Evolutionary conservation across 2,113 vertebrate species (phyloP), one percentile per base, ranked within the genome.

Genomic region (Centropristis striata): DNA sequence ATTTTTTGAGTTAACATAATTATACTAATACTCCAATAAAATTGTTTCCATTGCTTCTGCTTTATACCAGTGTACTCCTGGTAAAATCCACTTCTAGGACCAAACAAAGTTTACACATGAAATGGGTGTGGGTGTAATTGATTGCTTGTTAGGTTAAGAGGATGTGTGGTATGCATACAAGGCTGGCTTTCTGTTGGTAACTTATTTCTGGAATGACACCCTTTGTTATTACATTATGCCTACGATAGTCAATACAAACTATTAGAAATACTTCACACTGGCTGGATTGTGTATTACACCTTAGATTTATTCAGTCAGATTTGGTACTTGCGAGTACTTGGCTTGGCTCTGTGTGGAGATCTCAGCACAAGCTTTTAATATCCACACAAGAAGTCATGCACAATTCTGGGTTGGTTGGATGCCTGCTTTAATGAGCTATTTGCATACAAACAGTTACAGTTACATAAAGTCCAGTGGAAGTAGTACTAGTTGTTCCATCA

Each of bases 101-200:
- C 25, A 67, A 60, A 68, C 68, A 77, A 65, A 14, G 9, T 39
- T 71, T 8, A 69, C 3, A 3, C 61, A 18, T 16, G 47, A 50
- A 32, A 46, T 14, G 27, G 59, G 47, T 50, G 49, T 50, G 18
- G 23, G 59, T 69, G 47, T 65, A 55, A 47, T 61, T 36, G 25
- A 18, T 8, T 41, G 23, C 10, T 47, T 54, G n/a, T 21, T 11
- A 18, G 18, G 28, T 27, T 25, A 13, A n/a, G 2, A 73, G n/a
- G 44, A 64, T 59, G 14, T 21, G 14, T 23, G n/a, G 36, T 44
- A 18, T 46, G 5, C 18, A 25, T 2, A 77, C 4, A 21, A 37
- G 28, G 5, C 20, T n/a, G 28, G 27, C 23, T 63, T 21, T 36
- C 10, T 51, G 55, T 80, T 21, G 7, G 15, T 6, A 8, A 23